Conservation (phyloP, 1,140 invertebrate species). For the Lineus longissimus region DNA sequence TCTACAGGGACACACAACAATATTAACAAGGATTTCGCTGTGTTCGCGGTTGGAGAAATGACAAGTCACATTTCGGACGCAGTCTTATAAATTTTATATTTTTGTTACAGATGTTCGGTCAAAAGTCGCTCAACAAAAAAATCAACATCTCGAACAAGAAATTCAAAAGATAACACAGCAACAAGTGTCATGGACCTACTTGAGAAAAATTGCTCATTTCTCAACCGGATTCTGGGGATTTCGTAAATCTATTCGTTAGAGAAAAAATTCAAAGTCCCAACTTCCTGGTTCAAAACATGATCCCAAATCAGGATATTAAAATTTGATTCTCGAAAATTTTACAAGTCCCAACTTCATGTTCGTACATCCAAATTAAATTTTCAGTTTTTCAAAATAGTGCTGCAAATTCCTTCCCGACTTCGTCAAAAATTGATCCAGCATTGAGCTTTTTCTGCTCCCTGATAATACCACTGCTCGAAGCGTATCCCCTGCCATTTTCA, state of each 20-base stretch:
- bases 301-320: background rate
- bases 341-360: no score
- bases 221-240: background rate
- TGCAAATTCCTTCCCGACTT: slow-evolving; percentile 3
- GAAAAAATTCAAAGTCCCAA: background rate
- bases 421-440: background rate
- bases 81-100: background rate
- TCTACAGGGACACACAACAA: background rate
- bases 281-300: background rate
- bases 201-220: background rate
- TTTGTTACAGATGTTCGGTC: background rate
- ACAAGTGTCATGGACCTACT: no score
- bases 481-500: background rate
- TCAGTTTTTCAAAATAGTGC: background rate
- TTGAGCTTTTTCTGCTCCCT: no score
- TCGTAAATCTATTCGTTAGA: background rate
- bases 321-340: background rate
- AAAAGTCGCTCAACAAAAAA: background rate
- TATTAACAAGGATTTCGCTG: background rate
- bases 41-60: background rate
- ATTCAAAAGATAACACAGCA: no score
- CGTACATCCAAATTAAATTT: background rate
- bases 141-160: no score
- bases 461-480: background rate
- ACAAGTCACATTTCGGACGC: background rate